Conservation (phyloP, 1,140 invertebrate species). For the Magallana gigas region DNA sequence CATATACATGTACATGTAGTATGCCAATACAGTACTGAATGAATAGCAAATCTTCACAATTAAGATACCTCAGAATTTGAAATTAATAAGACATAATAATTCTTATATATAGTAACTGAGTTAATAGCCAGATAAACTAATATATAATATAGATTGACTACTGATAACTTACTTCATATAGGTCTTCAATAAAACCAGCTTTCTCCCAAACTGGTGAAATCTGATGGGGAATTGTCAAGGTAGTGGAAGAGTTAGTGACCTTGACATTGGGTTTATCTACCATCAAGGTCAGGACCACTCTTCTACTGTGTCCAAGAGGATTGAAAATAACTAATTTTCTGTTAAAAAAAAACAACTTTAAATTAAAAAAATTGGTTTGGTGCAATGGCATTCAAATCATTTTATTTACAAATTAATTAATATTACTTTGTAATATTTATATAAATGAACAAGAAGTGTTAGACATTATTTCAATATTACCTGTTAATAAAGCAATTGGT, state of each 20-base stretch:
- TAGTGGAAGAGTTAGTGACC: constrained; percentile 48
- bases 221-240: constrained; percentile 54
- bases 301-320: constrained; percentile 60
- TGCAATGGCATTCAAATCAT: too few species aligned
- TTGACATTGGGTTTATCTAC: constrained; percentile 57
- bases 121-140: too few species aligned
- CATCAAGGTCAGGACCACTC: constrained; percentile 59
- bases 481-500: too few species aligned
- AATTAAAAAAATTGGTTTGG: background rate
- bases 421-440: too few species aligned
- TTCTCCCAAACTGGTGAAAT: constrained; percentile 62
- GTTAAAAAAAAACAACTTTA: constrained; percentile 49
- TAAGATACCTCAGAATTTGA: too few species aligned
- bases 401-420: too few species aligned
- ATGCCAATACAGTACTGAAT: too few species aligned
- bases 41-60: too few species aligned
- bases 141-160: too few species aligned
- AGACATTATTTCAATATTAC: too few species aligned
- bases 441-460: too few species aligned
- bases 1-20: too few species aligned
- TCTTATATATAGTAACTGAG: background rate
- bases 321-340: constrained; percentile 66
- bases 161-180: constrained; percentile 47
- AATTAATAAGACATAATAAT: constrained; percentile 16
- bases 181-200: background rate